Percentiles rank a stretch among this genome's conserved stretches.
Conservation (phyloP, 2,888 invertebrate species). For the Oxystoma pomonae region DNA sequence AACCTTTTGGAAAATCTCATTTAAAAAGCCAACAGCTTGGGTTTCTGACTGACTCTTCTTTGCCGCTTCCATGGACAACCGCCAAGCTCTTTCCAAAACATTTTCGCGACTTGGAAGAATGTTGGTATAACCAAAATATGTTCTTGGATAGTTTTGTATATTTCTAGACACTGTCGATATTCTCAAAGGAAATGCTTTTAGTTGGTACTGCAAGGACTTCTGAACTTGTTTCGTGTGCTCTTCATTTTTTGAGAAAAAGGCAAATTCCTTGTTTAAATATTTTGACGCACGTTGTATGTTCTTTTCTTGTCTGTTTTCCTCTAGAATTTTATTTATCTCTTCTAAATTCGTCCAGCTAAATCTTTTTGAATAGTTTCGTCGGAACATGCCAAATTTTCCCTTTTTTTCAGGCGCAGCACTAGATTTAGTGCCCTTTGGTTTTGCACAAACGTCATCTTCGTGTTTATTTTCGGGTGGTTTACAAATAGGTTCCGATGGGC, state of each 20-base stretch:
- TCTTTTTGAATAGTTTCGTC: slow-evolving; percentile 21
- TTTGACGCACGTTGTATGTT: background rate
- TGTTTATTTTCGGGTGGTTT: background rate
- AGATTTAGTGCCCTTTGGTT: no score
- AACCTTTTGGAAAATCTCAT: slow-evolving; percentile 16
- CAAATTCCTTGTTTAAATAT: slow-evolving; percentile 5
- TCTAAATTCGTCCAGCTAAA: slow-evolving; percentile 21
- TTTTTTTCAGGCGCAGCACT: no score
- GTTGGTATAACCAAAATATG: slow-evolving; percentile 21
- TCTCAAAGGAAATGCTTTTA: background rate
- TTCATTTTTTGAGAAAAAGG: background rate
- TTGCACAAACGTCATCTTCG: background rate
- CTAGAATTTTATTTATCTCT: slow-evolving; percentile 27
- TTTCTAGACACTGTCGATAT: background rate
- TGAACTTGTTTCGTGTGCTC: background rate
- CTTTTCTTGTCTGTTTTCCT: slow-evolving; percentile 23
- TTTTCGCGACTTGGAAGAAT: slow-evolving; percentile 23
- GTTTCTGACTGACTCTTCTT: slow-evolving; percentile 11
- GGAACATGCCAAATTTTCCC: background rate
- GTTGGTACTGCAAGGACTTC: background rate
- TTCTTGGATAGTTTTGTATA: background rate
- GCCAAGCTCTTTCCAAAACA: slow-evolving; percentile 22
- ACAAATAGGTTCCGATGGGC: background rate
- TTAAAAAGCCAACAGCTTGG: slow-evolving; percentile 13
- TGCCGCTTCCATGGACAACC: slow-evolving; percentile 20